Conservation (phyloP, 2,888 invertebrate species). For the Xylota sylvarum region DNA sequence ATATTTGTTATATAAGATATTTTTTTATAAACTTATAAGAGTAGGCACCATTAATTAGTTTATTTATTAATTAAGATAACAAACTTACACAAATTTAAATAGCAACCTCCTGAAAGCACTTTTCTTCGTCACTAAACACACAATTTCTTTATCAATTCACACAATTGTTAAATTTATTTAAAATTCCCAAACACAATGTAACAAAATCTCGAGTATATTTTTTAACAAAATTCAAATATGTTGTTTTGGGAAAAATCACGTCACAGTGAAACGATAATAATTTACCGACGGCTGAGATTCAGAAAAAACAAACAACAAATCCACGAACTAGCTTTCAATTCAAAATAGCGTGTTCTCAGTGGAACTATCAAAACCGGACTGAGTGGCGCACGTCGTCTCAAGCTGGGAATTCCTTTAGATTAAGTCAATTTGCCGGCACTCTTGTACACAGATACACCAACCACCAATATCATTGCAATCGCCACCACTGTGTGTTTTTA, state of each 20-base stretch:
- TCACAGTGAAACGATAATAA: slow-evolving; percentile 9
- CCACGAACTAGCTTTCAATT: slow-evolving; percentile 9
- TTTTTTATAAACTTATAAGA: no score
- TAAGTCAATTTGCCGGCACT: slow-evolving; percentile 65
- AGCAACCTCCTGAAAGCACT: no score
- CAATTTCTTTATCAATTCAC: background rate
- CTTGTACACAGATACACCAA: slow-evolving; percentile 41
- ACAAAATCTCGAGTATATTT: background rate
- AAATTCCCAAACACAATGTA: background rate
- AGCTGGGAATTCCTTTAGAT: slow-evolving; percentile 69
- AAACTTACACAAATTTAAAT: no score
- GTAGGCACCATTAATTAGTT: no score
- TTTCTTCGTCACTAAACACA: no score
- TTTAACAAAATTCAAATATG: background rate
- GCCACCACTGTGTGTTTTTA: slow-evolving; percentile 44
- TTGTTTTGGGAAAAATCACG: slow-evolving; percentile 7
- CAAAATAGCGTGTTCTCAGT: slow-evolving; percentile 47
- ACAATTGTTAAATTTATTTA: background rate
- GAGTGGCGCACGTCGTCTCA: slow-evolving; percentile 76
- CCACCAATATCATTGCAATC: slow-evolving; percentile 25
- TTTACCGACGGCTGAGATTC: slow-evolving; percentile 55
- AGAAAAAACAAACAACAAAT: slow-evolving; percentile 1
- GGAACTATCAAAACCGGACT: slow-evolving; percentile 76
- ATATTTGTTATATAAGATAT: no score
- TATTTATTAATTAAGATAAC: no score